Evolutionary conservation across 1,140 invertebrate genomes (phyloP).

Genomic region (Belonocnema kinseyi): DNA sequence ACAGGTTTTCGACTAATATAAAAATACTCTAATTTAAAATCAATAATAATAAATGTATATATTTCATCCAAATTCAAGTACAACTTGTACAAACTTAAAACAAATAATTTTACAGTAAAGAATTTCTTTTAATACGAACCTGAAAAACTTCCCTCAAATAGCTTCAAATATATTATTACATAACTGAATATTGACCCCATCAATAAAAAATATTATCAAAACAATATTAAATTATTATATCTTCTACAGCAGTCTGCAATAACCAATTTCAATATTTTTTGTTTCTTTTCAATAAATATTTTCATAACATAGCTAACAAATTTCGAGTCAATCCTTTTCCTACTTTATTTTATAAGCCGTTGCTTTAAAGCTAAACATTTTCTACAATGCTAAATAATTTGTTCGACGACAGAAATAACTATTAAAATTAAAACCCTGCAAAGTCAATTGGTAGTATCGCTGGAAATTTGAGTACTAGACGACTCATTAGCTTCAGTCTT

Average conservation of each 20-base stretch:
- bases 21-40: neutral
- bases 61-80: neutral
- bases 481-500: neutral
- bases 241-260: no score
- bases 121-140: neutral
- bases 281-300: no score
- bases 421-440: neutral
- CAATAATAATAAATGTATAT: slow-evolving; percentile 4
- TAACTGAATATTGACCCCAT: no score
- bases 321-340: no score
- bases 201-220: no score
- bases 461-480: neutral
- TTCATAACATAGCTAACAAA: no score
- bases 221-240: no score
- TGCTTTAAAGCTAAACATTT: no score
- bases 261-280: no score
- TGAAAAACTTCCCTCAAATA: neutral
- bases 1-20: no score
- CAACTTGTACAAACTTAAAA: neutral
- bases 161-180: no score
- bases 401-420: slow-evolving; percentile 2
- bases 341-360: no score
- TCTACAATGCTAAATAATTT: neutral
- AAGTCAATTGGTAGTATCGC: slow-evolving; percentile 28
- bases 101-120: neutral